Conservation (phyloP, 2,113 vertebrate species). For the Ophiodon elongatus region DNA sequence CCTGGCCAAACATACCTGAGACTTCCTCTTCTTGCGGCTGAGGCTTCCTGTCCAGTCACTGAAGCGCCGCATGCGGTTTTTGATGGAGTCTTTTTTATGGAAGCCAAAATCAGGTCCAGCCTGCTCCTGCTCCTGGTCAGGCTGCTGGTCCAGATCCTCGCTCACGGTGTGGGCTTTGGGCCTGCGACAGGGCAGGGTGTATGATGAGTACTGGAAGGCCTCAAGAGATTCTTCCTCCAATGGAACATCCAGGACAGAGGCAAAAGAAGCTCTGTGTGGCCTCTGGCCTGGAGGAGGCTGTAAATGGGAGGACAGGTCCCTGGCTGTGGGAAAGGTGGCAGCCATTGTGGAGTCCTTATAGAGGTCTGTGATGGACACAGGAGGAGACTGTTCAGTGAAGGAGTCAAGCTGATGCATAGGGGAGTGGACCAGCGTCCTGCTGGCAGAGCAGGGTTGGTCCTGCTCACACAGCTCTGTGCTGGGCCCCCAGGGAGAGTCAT, state of each 20-base stretch:
- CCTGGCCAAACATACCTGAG: constrained; percentile 84
- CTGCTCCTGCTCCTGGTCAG: constrained; percentile 60
- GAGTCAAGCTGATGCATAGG: constrained; percentile 78
- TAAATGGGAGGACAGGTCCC: constrained; percentile 83
- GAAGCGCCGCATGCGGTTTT: constrained; percentile 91
- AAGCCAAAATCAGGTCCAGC: constrained; percentile 80
- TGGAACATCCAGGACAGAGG: constrained; percentile 89
- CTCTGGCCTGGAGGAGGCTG: constrained; percentile 65
- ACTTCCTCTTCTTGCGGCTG: constrained; percentile 92
- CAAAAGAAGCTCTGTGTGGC: constrained; percentile 88
- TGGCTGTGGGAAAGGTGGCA: constrained; percentile 81
- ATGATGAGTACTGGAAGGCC: constrained; percentile 89
- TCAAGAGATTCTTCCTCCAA: constrained; percentile 86
- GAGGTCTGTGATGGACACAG: constrained; percentile 88
- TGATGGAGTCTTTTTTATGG: constrained; percentile 90
- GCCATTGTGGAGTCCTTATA: constrained; percentile 86
- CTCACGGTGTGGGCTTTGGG: constrained; percentile 80
- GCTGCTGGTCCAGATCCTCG: constrained; percentile 54
- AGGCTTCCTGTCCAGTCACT: constrained; percentile 98
- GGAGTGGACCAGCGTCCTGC: constrained; percentile 79
- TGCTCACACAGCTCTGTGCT: constrained; percentile 85
- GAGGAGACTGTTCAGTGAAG: constrained; percentile 87
- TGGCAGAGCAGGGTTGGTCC: constrained; percentile 82
- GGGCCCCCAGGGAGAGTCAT: constrained; percentile 94
- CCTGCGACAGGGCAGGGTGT: constrained; percentile 93